phyloP scores from a whole-genome alignment of 2,888 invertebrate genomes.

The Chrysomela aeneicollis region DNA sequence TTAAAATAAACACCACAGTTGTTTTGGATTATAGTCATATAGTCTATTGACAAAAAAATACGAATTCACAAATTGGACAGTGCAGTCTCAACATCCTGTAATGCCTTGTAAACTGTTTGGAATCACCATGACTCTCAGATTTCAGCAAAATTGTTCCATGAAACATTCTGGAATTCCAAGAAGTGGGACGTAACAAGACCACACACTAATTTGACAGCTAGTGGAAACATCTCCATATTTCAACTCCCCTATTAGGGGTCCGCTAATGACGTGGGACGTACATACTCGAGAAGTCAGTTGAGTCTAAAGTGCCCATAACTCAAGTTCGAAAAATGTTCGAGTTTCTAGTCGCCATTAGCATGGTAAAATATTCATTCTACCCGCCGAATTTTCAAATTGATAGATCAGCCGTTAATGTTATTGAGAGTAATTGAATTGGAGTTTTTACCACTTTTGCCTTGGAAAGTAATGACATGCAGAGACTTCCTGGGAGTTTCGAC shows the following conservation, averaged over 20 bases:
- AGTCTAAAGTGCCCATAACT: neutral
- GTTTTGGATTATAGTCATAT: too few relatives aligned
- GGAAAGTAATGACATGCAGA: too few relatives aligned
- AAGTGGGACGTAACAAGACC: neutral
- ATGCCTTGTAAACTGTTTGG: too few relatives aligned
- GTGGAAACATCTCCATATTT: neutral
- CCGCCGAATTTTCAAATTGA: too few relatives aligned
- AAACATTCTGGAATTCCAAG: neutral
- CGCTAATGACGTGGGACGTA: slow-evolving; percentile 3
- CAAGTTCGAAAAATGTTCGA: neutral
- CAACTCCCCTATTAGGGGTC: neutral
- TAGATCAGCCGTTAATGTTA: too few relatives aligned
- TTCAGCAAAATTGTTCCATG: neutral
- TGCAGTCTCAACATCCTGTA: too few relatives aligned
- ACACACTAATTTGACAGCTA: neutral
- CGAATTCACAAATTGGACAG: too few relatives aligned
- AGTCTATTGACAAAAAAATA: too few relatives aligned
- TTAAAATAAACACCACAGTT: too few relatives aligned
- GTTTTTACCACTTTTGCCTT: too few relatives aligned
- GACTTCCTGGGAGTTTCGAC: too few relatives aligned
- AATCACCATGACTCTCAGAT: neutral
- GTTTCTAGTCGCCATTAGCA: neutral
- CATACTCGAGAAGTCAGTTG: neutral
- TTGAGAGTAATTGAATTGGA: too few relatives aligned
- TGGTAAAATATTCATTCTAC: neutral